Evolutionary conservation across 1,140 invertebrate species (phyloP), one percentile per base, ranked within the genome.

Genomic region (Lordiphosa stackelbergi): DNA sequence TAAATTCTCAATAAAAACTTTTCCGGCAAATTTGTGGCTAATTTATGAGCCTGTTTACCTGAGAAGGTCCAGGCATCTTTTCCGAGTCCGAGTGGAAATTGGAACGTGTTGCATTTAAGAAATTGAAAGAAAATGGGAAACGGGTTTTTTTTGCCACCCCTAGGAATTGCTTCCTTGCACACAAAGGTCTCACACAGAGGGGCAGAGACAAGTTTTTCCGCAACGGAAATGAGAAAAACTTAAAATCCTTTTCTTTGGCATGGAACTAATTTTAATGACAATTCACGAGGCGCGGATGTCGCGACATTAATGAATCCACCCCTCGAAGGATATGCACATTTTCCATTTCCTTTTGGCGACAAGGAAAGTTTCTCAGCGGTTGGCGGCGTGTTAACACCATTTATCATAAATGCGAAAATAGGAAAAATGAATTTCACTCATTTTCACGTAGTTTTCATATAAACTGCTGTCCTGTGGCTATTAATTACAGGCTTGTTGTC

Each of bases 261-360:
- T 60, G 74, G 51, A 84, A 84, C 78, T 85, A 84, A 84, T 84
- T 84, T 84, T 84, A 84, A 84, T 84, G 78, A 84, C 78, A 84
- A 84, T 84, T 70, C 79, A 73, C 47, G 69, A 74, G 61, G 53
- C 58, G 55, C 63, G 59, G 55, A 74, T 55, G 53, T 55, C 66
- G 66, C 77, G 59, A 59, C 63, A 46, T 54, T 42, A 42, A 42
- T 66, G 62, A 42, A 43, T 35, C 47, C 42, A 58, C 28, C 64
- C 40, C 58, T 68, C 55, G 46, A 68, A 46, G 43, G 37, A 69
- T 69, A 35, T 45, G 24, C 31, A 31, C 47, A 51, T 68, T 63
- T 66, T 37, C 47, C 57, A 62, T 73, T 73, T 69, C 46, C 55
- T 36, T 38, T 43, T 47, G 54, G 48, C 60, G 34, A 52, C 41